Evolutionary conservation across 1,140 invertebrate species (phyloP).

Genomic region (Diabrotica virgifera): DNA sequence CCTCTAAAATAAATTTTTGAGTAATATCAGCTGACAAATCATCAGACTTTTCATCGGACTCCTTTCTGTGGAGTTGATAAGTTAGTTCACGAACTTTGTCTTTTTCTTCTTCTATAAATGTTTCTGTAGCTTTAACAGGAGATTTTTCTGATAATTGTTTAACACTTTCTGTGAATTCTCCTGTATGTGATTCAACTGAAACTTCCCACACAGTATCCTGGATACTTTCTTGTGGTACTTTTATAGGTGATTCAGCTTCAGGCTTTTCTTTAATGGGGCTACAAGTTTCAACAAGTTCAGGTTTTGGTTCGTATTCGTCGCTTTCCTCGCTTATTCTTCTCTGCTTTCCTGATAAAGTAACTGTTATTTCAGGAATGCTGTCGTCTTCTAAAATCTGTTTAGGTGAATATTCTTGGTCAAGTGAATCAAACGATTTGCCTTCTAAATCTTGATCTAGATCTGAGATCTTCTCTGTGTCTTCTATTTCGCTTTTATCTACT

Average conservation of each 20-base stretch:
- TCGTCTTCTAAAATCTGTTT: slow-evolving; percentile 32
- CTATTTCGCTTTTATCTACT: slow-evolving; percentile 54
- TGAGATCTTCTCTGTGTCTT: slow-evolving; percentile 50
- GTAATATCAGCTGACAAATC: slow-evolving; percentile 7
- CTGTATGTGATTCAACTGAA: slow-evolving; percentile 54
- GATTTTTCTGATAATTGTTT: slow-evolving; percentile 25
- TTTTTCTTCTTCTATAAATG: slow-evolving; percentile 15
- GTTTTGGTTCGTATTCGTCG: slow-evolving; percentile 32
- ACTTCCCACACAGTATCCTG: slow-evolving; percentile 64
- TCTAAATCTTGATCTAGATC: slow-evolving; percentile 47
- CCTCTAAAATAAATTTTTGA: slow-evolving; percentile 7
- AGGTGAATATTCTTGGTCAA: slow-evolving; percentile 33
- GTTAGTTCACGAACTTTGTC: neutral
- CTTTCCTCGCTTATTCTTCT: slow-evolving; percentile 46
- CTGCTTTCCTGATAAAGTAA: slow-evolving; percentile 44
- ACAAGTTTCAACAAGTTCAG: slow-evolving; percentile 14
- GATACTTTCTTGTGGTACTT: slow-evolving; percentile 57
- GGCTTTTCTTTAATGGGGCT: slow-evolving; percentile 49
- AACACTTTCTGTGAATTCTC: slow-evolving; percentile 38
- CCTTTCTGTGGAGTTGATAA: neutral
- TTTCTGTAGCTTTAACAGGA: slow-evolving; percentile 17
- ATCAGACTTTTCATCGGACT: neutral
- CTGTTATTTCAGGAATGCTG: slow-evolving; percentile 45
- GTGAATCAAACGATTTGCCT: slow-evolving; percentile 34
- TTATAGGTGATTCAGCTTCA: slow-evolving; percentile 49